Evolutionary conservation across 1,140 invertebrate genomes (phyloP).

Genomic region (Penaeus indicus): DNA sequence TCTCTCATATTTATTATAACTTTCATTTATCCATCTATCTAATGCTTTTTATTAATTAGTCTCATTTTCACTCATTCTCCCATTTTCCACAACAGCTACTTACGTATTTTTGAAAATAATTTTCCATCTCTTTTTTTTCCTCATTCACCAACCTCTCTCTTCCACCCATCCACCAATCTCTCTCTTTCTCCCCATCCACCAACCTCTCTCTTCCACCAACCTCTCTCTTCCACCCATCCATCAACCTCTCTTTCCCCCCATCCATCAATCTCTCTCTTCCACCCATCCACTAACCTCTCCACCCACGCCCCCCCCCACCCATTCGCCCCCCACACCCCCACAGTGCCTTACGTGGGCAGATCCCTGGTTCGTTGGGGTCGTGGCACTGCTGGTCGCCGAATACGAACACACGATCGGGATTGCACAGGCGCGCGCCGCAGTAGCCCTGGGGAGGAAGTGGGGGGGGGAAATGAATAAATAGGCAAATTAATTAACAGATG

Average conservation of each 20-base stretch:
- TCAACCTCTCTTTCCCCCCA: background rate
- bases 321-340: too few species aligned
- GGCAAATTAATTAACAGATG: too few species aligned
- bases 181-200: background rate
- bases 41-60: too few species aligned
- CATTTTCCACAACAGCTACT: too few species aligned
- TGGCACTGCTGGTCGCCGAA: conserved; percentile 62
- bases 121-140: too few species aligned
- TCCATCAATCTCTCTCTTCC: background rate
- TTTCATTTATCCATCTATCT: too few species aligned
- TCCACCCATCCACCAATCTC: background rate
- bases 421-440: conserved; percentile 58
- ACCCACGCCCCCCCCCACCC: background rate
- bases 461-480: too few species aligned
- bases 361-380: conserved; percentile 43
- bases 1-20: too few species aligned
- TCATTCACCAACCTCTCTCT: background rate
- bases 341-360: conserved; percentile 50
- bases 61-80: too few species aligned
- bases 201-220: background rate
- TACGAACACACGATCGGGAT: conserved; percentile 56
- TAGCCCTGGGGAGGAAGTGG: conserved; percentile 36
- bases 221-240: background rate
- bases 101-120: too few species aligned
- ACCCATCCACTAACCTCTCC: background rate